A percentile compares a stretch with the other conserved stretches of the same genome.
Evolutionary conservation across 1,140 invertebrate genomes (phyloP).

Genomic region (Lutraria rhynchaena): DNA sequence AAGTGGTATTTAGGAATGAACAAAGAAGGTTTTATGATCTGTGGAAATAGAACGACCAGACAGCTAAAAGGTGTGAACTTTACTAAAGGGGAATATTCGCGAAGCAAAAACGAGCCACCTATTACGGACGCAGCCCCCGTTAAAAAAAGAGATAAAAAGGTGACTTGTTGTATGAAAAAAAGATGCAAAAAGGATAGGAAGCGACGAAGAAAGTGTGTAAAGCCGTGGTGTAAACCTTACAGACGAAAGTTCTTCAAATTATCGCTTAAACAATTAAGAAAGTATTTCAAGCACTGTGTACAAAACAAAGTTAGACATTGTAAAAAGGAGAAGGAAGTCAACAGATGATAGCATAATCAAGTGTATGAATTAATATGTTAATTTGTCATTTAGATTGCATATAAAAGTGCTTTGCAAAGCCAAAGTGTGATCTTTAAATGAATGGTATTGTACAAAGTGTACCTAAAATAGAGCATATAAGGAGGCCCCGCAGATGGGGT

Average conservation of each 20-base stretch:
- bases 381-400: slow-evolving; percentile 24
- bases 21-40: slow-evolving; percentile 43
- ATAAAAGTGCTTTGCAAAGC: slow-evolving; percentile 27
- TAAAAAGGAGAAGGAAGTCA: slow-evolving; percentile 1
- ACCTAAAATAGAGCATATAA: no score
- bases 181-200: slow-evolving; percentile 26
- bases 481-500: no score
- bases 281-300: slow-evolving; percentile 50
- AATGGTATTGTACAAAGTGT: no score
- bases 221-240: not conserved
- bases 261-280: slow-evolving; percentile 54
- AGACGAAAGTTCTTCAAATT: slow-evolving; percentile 35
- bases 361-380: no score
- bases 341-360: slow-evolving; percentile 31
- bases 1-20: slow-evolving; percentile 58
- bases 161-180: slow-evolving; percentile 43
- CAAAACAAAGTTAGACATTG: slow-evolving; percentile 14
- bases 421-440: slow-evolving; percentile 5
- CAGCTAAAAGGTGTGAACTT: slow-evolving; percentile 41
- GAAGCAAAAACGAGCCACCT: not conserved
- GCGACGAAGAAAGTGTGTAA: slow-evolving; percentile 1
- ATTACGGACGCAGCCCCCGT: not conserved
- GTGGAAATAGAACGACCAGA: slow-evolving; percentile 50
- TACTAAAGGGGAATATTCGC: not conserved
- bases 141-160: not conserved